Base-by-base conservation (phyloP, 2,113 vertebrate species). In the Peromyscus californicus region DNA sequence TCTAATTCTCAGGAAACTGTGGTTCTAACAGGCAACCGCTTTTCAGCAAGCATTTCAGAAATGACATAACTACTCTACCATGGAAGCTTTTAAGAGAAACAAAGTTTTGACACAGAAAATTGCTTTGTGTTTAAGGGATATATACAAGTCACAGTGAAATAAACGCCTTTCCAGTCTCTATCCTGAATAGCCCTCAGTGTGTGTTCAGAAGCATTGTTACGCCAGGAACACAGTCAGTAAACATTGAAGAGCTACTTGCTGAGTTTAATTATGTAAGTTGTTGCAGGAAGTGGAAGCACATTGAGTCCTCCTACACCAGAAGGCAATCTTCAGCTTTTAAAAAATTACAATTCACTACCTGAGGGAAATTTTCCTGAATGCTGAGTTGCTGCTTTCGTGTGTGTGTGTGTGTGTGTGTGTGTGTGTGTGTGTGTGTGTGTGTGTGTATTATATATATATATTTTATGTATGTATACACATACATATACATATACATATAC, bases 61-160 rank as follows among this genome's bases (percentile, higher is more conserved):
- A 85, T 51, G 45, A 54, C 74, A 15, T 22, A 94, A 96, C 57
- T 91, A 78, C 39, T 79, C 39, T 42, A 39, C 42, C 31, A 12
- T 0, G 61, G 94, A 4, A 83, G 95, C 72, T 92, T 51, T 83
- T 87, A 92, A 95, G 59, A 89, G 61, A 94, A 95, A 45, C 33
- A 83, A 83, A 93, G 67, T 91, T 96, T 95, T 31, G 26, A 94
- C 72, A 92, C 54, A 61, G 90, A 94, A 95, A 96, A 93, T 45
- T 59, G 65, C 63, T 82, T 82, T 84, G 74, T 95, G 82, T 97
- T 94, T 86, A 91, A 95, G 61, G 33, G 42, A 74, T 51, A 29
- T 22, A 59, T 70, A 79, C 54, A 92, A 97, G 72, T 39, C 48
- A 54, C 5, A 78, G 69, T 26, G 72, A 89, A 93, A 93, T 69